These are phyloP conservation scores for Triplophysa siluroides DNA, from an alignment of 2,113 vertebrate species.

Conservation along the genomic window DNA sequence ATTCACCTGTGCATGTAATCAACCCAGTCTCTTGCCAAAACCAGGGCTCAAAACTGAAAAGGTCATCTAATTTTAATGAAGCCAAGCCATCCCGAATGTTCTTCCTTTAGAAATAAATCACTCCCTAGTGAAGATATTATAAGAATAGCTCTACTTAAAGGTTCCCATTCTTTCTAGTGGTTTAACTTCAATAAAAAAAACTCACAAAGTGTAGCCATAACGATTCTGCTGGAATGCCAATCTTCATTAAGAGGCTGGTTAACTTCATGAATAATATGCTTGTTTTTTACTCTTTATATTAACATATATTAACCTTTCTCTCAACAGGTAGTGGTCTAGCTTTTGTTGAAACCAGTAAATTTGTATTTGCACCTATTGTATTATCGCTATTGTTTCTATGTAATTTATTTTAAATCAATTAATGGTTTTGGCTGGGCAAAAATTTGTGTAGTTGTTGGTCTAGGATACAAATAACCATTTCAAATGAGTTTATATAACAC, in stretches of 20 bases:
- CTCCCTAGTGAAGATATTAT: background rate
- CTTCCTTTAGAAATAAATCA: slow-evolving; percentile 7
- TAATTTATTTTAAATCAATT: too few species aligned
- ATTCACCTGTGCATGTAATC: slow-evolving; percentile 23
- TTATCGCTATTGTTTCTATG: too few species aligned
- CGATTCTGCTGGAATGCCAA: too few species aligned
- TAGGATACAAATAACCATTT: slow-evolving; percentile 29
- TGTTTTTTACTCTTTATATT: too few species aligned
- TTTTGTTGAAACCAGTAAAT: too few species aligned
- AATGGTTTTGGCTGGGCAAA: too few species aligned
- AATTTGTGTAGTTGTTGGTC: too few species aligned
- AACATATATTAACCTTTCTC: too few species aligned
- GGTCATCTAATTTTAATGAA: slow-evolving; percentile 3
- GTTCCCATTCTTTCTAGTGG: background rate
- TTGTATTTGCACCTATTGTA: too few species aligned
- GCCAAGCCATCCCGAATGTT: background rate
- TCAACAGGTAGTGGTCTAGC: too few species aligned
- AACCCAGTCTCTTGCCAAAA: background rate
- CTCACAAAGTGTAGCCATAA: background rate
- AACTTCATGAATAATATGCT: too few species aligned
- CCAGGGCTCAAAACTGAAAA: slow-evolving; percentile 17
- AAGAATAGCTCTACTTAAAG: background rate
- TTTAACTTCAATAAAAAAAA: slow-evolving; percentile 40
- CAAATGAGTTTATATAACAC: slow-evolving; percentile 46
- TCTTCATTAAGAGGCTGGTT: too few species aligned